These are phyloP conservation scores for Carollia perspicillata DNA, from an alignment of 2,113 vertebrate genomes.

Conservation along the genomic window DNA sequence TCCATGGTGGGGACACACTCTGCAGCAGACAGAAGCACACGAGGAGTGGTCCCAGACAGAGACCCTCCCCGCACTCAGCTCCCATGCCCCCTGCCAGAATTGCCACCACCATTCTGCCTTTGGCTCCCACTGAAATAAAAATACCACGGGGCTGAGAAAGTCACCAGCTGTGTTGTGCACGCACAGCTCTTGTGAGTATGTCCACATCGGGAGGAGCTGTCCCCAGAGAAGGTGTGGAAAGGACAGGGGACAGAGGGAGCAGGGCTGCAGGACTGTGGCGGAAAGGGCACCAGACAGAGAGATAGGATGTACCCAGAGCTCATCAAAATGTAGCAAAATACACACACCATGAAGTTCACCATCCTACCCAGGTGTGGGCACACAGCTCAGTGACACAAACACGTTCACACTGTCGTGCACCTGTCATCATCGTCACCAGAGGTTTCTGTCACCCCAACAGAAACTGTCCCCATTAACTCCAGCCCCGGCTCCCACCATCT, in stretches of 20 bases:
- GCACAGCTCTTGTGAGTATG: not conserved
- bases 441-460: no score
- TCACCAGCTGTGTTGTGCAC: no score
- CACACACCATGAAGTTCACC: no score
- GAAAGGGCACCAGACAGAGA: rapidly evolving
- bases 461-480: not conserved
- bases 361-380: rapidly evolving
- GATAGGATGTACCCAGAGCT: rapidly evolving
- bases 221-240: not conserved
- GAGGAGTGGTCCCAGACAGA: not conserved
- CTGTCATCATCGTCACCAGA: not conserved
- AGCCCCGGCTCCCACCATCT: rapidly evolving
- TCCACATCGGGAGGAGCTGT: not conserved
- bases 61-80: no score
- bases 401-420: rapidly evolving
- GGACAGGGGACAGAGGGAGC: not conserved
- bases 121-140: not conserved
- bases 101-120: not conserved
- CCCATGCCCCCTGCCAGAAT: rapidly evolving
- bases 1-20: no score
- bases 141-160: not conserved
- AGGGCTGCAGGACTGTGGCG: rapidly evolving
- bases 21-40: no score
- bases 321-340: no score
- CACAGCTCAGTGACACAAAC: no score